Evolutionary conservation across 1,140 invertebrate species (phyloP).

Genomic region (Drosophila navojoa): DNA sequence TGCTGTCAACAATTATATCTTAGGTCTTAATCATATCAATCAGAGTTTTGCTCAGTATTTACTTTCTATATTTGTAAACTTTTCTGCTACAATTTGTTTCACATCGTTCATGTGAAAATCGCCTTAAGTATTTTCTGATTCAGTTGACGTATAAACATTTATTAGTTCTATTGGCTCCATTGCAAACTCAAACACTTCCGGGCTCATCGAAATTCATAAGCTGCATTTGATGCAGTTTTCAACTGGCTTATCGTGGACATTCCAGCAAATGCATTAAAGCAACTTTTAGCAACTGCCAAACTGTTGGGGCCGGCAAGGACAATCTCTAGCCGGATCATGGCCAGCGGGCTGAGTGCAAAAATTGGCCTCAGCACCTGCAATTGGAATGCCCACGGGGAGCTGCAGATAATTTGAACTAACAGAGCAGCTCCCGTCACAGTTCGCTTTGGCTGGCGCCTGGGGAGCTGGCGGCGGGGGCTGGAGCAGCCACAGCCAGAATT

Average conservation of each 20-base stretch:
- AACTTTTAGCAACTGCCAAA: background rate
- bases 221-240: background rate
- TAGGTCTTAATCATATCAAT: too few species aligned
- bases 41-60: too few species aligned
- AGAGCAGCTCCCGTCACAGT: slow-evolving; percentile 44
- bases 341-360: background rate
- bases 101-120: too few species aligned
- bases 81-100: too few species aligned
- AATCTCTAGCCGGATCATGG: too few species aligned
- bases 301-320: background rate
- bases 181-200: background rate
- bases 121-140: too few species aligned
- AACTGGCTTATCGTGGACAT: background rate
- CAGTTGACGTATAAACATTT: too few species aligned
- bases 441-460: slow-evolving; percentile 29
- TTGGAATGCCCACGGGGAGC: slow-evolving; percentile 65
- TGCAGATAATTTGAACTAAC: slow-evolving; percentile 74
- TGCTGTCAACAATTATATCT: too few species aligned
- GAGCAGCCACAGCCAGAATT: background rate
- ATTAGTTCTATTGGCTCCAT: too few species aligned
- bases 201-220: background rate
- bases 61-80: too few species aligned
- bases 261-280: background rate
- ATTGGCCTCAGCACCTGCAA: slow-evolving; percentile 25
- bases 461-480: slow-evolving; percentile 7